Evolutionary conservation across 2,797 vertebrate genomes (phyloP), one percentile per base, ranked within the genome.

Genomic region (Myotis vivesi): DNA sequence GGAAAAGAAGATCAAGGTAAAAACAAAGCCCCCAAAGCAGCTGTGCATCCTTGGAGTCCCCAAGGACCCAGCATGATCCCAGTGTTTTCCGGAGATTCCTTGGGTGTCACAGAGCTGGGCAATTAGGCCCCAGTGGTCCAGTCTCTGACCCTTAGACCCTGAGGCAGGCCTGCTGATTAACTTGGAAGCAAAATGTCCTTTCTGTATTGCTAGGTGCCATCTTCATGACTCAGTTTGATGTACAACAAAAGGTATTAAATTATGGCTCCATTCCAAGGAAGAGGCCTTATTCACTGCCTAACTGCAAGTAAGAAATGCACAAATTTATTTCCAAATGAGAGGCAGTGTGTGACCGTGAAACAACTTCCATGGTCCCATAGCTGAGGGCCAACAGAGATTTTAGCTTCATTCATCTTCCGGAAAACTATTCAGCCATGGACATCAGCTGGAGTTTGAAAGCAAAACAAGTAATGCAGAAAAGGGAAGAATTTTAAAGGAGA

Each of bases 401-500:
- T 81, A 91, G 57, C 36, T 73, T 57, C 55, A 20, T 90, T 64
- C 33, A 12, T 89, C 72, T 91, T 66, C 86, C 53, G 75, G 89
- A 97, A 94, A 97, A 83, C 13, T 94, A 86, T 97, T 95, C 92
- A 83, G 75, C 95, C 95, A 38, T 92, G 80, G 88, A 92, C 95
- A 77, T 84, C 76, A 83, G 62, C 76, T 93, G 51, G 73, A 82
- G 38, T 96, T 77, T 64, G 80, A 80, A 97, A 96, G 87, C 64
- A 57, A 95, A 96, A 93, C 88, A 97, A 96, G 96, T 69, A 95
- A 59, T 93, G 96, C 96, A 96, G 92, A 88, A 96, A 93, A 96
- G 20, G 36, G 92, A 96, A 97, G 97, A 97, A 96, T 97, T 98
- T 96, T 96, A 97, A 97, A 97, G 96, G 97, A 98, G 96, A 98